These are phyloP conservation scores for Hirundichthys speculiger DNA, from an alignment of 2,113 vertebrate genomes.

Conservation along the genomic window DNA sequence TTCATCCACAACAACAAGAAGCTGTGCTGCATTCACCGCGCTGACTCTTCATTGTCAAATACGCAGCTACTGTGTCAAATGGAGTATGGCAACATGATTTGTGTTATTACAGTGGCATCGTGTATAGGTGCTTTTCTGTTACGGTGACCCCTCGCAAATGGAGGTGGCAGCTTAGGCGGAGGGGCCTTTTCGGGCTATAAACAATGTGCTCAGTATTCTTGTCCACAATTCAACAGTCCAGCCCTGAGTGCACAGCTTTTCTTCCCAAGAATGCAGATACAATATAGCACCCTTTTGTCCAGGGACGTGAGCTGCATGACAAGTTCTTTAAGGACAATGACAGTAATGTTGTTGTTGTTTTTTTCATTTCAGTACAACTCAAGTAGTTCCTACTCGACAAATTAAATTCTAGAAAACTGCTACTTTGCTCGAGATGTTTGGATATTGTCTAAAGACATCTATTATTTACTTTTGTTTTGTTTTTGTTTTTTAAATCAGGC, in stretches of 20 bases:
- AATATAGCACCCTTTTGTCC: constrained; percentile 41
- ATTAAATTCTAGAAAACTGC: not conserved
- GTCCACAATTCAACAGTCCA: constrained; percentile 23
- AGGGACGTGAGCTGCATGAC: constrained; percentile 35
- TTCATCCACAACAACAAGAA: too few relatives aligned
- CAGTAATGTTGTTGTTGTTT: not conserved
- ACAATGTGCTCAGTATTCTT: constrained; percentile 47
- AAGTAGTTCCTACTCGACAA: not conserved
- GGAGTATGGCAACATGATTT: too few relatives aligned
- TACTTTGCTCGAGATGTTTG: not conserved
- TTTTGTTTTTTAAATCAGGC: too few relatives aligned
- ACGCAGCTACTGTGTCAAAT: too few relatives aligned
- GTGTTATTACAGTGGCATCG: too few relatives aligned
- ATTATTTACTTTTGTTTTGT: too few relatives aligned
- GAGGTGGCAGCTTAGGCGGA: too few relatives aligned
- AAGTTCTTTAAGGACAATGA: constrained; percentile 26
- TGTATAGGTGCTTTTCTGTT: not conserved
- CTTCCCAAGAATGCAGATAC: constrained; percentile 50
- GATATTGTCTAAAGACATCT: not conserved
- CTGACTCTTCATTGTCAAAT: too few relatives aligned
- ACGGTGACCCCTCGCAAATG: constrained; percentile 5
- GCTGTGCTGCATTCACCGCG: too few relatives aligned
- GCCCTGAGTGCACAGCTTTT: constrained; percentile 31
- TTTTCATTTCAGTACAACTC: constrained; percentile 1
- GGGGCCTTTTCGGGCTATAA: constrained; percentile 21